Evolutionary conservation across 1,140 invertebrate genomes (phyloP).

Genomic region (Planococcus citri): DNA sequence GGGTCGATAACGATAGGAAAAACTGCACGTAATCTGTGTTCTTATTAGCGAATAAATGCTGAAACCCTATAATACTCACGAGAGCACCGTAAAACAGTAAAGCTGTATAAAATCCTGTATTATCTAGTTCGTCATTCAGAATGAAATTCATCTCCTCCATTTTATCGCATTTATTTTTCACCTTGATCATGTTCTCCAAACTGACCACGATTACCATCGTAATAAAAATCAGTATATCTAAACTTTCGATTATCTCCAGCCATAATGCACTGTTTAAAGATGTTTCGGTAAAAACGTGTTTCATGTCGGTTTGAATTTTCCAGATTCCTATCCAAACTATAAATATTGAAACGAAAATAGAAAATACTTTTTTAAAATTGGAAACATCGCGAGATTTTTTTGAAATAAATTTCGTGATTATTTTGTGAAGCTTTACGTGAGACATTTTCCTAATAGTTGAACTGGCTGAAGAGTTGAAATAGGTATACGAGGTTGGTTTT

Average conservation of each 20-base stretch:
- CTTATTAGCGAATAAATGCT: not conserved
- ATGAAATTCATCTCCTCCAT: not conserved
- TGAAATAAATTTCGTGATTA: not conserved
- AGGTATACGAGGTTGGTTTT: not conserved
- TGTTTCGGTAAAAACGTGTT: not conserved
- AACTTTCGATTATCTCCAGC: constrained; percentile 6
- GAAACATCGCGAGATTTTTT: not conserved
- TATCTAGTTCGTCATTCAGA: not conserved
- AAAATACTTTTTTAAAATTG: not conserved
- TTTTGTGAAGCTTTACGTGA: not conserved
- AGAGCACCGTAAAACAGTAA: not conserved
- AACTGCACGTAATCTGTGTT: not conserved
- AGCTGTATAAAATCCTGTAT: not conserved
- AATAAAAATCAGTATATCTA: not conserved
- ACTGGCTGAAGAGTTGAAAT: not conserved
- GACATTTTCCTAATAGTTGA: not conserved
- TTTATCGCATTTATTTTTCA: not conserved
- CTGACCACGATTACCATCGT: not conserved
- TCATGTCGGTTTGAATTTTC: constrained; percentile 1
- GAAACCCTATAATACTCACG: not conserved
- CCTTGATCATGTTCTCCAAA: not conserved
- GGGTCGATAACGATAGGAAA: not conserved
- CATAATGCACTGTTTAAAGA: not conserved
- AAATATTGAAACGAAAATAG: not conserved
- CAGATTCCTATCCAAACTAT: not conserved